Evolutionary conservation across 2,888 invertebrate species (phyloP).

Genomic region (Rutpela maculata): DNA sequence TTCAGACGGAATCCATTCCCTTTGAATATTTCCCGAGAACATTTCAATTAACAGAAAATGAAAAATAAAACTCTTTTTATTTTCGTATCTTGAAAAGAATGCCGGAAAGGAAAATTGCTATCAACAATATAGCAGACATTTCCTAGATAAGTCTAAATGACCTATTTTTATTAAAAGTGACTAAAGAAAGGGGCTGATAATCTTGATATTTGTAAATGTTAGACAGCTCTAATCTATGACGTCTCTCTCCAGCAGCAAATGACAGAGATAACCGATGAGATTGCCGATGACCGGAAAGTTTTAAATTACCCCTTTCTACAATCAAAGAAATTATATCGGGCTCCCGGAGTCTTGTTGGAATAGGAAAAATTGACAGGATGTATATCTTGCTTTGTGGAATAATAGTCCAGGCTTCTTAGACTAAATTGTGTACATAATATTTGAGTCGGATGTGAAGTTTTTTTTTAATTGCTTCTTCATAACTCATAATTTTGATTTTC

Average conservation of each 20-base stretch:
- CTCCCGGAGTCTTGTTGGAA: background rate
- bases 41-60: constrained; percentile 7
- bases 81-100: constrained; percentile 16
- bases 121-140: constrained; percentile 26
- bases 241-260: constrained; percentile 15
- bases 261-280: constrained; percentile 17
- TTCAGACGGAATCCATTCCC: background rate
- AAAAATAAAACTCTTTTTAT: constrained; percentile 25
- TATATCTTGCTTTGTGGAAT: background rate
- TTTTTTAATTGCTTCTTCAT: too few relatives aligned
- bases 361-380: background rate
- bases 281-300: constrained; percentile 37
- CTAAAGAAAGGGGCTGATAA: constrained; percentile 25
- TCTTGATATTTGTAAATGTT: constrained; percentile 34
- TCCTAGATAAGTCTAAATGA: constrained; percentile 29
- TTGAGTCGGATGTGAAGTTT: too few relatives aligned
- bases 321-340: constrained; percentile 2
- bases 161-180: constrained; percentile 29
- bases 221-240: constrained; percentile 28
- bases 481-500: too few relatives aligned
- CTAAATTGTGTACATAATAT: too few relatives aligned
- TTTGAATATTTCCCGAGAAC: background rate
- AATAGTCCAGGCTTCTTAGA: background rate
- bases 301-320: constrained; percentile 31
- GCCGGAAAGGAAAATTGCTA: constrained; percentile 11